A percentile compares a stretch with the other conserved stretches of the same genome.
Evolutionary conservation across 2,113 vertebrate genomes (phyloP).

Genomic region (Corapipo altera): DNA sequence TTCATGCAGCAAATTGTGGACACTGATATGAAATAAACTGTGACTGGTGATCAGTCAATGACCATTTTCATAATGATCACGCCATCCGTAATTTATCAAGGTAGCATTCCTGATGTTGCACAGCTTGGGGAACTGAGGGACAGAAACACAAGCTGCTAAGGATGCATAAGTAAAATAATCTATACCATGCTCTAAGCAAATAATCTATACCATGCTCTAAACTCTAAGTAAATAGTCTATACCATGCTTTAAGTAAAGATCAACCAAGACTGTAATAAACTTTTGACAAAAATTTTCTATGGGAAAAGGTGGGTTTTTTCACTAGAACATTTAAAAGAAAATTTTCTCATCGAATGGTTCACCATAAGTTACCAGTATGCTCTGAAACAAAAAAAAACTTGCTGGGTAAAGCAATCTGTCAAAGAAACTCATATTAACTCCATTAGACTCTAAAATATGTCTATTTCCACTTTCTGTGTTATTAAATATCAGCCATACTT

Average conservation of each 20-base stretch:
- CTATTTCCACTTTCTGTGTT: neutral
- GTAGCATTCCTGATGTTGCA: slow-evolving; percentile 84
- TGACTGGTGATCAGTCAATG: slow-evolving; percentile 88
- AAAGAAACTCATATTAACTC: slow-evolving; percentile 6
- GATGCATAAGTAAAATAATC: neutral
- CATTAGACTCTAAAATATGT: neutral
- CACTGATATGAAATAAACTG: slow-evolving; percentile 82
- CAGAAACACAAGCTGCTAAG: slow-evolving; percentile 66
- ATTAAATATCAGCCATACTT: neutral
- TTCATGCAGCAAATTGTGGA: slow-evolving; percentile 66
- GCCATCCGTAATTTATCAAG: slow-evolving; percentile 86
- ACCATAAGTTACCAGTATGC: slow-evolving; percentile 42
- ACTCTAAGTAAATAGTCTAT: neutral
- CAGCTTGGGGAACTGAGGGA: slow-evolving; percentile 79
- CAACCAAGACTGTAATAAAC: slow-evolving; percentile 24
- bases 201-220: neutral
- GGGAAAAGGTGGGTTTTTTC: slow-evolving; percentile 22
- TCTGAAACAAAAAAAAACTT: slow-evolving; percentile 60
- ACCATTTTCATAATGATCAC: slow-evolving; percentile 89
- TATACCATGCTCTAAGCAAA: neutral
- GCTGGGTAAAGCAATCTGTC: slow-evolving; percentile 59
- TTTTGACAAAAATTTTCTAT: slow-evolving; percentile 37
- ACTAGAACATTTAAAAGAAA: slow-evolving; percentile 61
- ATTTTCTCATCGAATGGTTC: slow-evolving; percentile 57
- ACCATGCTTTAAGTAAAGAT: slow-evolving; percentile 2